A percentile compares a stretch with the other conserved stretches of the same genome.
phyloP scores from a whole-genome alignment of 2,113 vertebrate genomes.

The Callocephalon fimbriatum region DNA sequence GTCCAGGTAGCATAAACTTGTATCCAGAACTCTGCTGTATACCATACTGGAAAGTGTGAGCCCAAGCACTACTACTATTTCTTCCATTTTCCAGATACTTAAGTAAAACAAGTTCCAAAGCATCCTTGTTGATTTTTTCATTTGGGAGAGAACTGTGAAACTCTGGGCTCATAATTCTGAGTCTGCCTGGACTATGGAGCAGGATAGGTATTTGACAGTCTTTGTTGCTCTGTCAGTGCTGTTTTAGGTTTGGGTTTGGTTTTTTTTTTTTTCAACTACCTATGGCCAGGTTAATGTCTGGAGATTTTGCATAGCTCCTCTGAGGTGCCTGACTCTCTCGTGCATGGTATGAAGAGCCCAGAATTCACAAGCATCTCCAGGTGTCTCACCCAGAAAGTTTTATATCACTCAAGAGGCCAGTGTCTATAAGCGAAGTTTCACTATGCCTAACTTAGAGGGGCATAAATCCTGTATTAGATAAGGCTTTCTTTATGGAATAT shows the following conservation, averaged over 20 bases:
- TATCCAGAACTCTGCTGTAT: neutral
- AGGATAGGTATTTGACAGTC: neutral
- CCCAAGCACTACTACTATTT: neutral
- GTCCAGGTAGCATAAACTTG: neutral
- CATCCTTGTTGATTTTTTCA: neutral
- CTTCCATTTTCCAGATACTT: neutral
- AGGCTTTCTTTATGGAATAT: neutral
- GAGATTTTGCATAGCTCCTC: neutral
- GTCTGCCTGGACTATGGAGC: neutral
- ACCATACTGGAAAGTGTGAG: neutral
- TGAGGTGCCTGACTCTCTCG: neutral
- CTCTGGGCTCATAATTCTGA: neutral
- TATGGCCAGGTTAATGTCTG: neutral
- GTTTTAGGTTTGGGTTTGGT: neutral
- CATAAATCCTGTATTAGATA: neutral
- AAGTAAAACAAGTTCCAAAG: neutral
- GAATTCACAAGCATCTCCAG: neutral
- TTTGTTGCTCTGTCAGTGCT: neutral
- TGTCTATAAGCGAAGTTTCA: neutral
- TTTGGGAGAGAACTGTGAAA: neutral
- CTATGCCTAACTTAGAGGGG: constrained; percentile 7
- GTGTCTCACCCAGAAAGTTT: neutral
- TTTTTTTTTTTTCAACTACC: neutral
- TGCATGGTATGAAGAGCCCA: neutral
- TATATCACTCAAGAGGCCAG: neutral